These are phyloP conservation scores for Hymenopus coronatus DNA, from an alignment of 2,888 invertebrate species.

Conservation along the genomic window DNA sequence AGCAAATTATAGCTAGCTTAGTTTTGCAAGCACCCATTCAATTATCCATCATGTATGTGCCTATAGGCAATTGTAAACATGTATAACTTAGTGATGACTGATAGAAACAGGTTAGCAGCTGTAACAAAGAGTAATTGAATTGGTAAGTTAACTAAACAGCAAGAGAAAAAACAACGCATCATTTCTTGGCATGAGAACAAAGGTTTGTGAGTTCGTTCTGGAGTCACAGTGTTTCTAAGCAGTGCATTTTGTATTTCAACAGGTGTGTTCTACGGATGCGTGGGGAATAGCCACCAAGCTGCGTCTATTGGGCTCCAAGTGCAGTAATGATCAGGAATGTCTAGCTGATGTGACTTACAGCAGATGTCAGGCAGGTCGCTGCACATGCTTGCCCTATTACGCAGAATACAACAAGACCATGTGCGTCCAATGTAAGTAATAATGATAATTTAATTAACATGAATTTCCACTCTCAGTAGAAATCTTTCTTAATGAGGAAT, in stretches of 20 bases:
- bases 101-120: too few relatives aligned
- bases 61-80: too few relatives aligned
- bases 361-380: slow-evolving; percentile 66
- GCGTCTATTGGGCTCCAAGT: slow-evolving; percentile 57
- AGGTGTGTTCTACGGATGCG: background rate
- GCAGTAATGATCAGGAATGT: slow-evolving; percentile 64
- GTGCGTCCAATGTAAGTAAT: slow-evolving; percentile 78
- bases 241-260: background rate
- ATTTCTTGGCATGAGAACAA: background rate
- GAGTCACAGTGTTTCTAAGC: background rate
- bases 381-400: slow-evolving; percentile 79
- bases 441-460: too few relatives aligned
- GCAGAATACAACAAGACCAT: slow-evolving; percentile 73
- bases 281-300: background rate
- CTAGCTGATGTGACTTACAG: slow-evolving; percentile 58
- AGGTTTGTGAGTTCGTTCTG: background rate
- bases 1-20: too few relatives aligned
- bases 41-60: too few relatives aligned
- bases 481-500: too few relatives aligned
- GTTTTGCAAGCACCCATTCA: too few relatives aligned
- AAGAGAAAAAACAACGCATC: background rate
- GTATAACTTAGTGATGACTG: too few relatives aligned
- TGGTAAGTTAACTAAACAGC: background rate
- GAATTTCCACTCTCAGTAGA: too few relatives aligned
- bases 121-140: background rate